These are phyloP conservation scores for Drosophila emarginata DNA, from an alignment of 2,888 invertebrate species.

Conservation along the genomic window DNA sequence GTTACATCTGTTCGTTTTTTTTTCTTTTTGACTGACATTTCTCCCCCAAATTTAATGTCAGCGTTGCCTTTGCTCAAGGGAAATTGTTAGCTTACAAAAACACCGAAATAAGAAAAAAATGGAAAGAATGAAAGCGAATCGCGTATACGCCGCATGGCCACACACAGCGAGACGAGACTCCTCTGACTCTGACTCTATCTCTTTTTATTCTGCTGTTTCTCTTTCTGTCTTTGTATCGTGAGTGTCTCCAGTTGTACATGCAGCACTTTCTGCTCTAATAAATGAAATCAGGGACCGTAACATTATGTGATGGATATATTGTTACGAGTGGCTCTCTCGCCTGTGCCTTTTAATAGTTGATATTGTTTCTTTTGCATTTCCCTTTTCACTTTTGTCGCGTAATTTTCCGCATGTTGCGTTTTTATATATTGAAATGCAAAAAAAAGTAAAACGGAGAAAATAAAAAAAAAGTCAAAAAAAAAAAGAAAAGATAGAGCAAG, in stretches of 20 bases:
- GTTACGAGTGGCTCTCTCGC: slow-evolving; percentile 54
- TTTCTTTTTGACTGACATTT: slow-evolving; percentile 54
- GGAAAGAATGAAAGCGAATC: slow-evolving; percentile 37
- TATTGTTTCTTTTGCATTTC: slow-evolving; percentile 58
- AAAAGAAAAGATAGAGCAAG: background rate
- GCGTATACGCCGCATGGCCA: slow-evolving; percentile 62
- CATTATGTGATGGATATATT: slow-evolving; percentile 79
- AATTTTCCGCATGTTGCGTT: slow-evolving; percentile 75
- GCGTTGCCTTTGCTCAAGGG: slow-evolving; percentile 59
- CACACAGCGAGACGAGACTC: slow-evolving; percentile 10
- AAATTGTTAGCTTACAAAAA: slow-evolving; percentile 47
- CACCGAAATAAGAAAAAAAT: slow-evolving; percentile 8
- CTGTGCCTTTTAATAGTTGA: slow-evolving; percentile 55
- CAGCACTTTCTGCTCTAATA: slow-evolving; percentile 80
- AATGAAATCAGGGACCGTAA: slow-evolving; percentile 81
- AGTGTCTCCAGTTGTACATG: slow-evolving; percentile 52
- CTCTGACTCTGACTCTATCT: background rate
- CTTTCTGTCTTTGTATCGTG: slow-evolving; percentile 17
- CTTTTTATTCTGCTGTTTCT: background rate
- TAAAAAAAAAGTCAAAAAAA: background rate
- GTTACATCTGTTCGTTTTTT: background rate
- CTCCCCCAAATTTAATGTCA: slow-evolving; percentile 71
- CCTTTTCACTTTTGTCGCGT: slow-evolving; percentile 47
- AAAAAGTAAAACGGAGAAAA: background rate
- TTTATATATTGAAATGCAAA: slow-evolving; percentile 31